phyloP scores from a whole-genome alignment of 2,113 vertebrate species.

The Excalfactoria chinensis region DNA sequence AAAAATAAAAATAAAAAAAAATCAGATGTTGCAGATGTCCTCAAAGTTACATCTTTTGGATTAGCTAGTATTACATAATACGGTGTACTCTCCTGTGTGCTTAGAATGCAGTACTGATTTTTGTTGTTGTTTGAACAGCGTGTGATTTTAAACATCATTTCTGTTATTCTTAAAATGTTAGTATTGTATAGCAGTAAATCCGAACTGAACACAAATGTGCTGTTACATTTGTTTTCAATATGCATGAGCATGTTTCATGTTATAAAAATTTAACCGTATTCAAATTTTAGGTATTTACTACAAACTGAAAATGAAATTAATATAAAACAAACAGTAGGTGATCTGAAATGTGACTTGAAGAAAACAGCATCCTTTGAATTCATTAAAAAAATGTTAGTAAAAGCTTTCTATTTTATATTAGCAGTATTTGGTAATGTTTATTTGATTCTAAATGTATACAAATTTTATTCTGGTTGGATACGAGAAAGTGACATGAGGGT shows the following conservation, averaged over 20 bases:
- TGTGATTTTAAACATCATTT: background rate
- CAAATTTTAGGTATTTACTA: background rate
- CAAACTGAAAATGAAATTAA: background rate
- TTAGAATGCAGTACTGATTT: background rate
- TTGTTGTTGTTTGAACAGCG: background rate
- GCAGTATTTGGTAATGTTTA: conserved; percentile 40
- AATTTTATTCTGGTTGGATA: conserved; percentile 67
- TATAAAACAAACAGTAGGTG: background rate
- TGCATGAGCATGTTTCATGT: background rate
- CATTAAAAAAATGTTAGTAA: background rate
- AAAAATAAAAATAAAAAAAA: background rate
- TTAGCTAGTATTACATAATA: background rate
- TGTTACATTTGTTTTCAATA: conserved; percentile 15
- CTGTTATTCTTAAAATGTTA: background rate
- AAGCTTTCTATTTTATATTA: conserved; percentile 41
- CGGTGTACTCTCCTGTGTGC: background rate
- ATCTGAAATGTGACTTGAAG: conserved; percentile 3
- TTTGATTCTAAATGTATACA: conserved; percentile 64
- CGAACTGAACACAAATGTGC: conserved; percentile 13
- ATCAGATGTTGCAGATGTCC: background rate
- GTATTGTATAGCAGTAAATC: background rate
- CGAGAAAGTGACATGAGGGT: conserved; percentile 33
- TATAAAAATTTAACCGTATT: background rate
- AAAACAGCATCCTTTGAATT: conserved; percentile 1
- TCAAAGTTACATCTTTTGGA: background rate